These are phyloP conservation scores for Hypomecis punctinalis DNA, from an alignment of 2,888 invertebrate genomes.

Conservation along the genomic window DNA sequence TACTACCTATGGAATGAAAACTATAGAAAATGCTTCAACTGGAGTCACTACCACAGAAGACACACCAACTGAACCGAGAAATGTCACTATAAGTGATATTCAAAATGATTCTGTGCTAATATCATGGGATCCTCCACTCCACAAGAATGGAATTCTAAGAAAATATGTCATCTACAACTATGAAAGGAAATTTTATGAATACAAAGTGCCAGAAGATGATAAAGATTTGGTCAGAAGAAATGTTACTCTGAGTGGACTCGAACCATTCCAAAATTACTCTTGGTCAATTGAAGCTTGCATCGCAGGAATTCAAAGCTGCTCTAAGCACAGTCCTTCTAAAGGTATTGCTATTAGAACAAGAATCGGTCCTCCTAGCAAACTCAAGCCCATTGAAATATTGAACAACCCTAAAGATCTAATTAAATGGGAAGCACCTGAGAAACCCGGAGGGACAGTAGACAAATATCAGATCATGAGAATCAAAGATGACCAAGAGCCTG, in stretches of 20 bases:
- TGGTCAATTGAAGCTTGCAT: constrained; percentile 90
- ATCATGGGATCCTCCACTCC: constrained; percentile 88
- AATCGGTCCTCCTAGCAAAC: constrained; percentile 85
- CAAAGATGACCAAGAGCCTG: constrained; percentile 60
- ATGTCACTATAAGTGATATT: constrained; percentile 84
- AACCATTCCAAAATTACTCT: constrained; percentile 88
- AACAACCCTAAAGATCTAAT: constrained; percentile 61
- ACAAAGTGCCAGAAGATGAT: constrained; percentile 52
- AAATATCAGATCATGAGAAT: constrained; percentile 83
- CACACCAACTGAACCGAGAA: constrained; percentile 85
- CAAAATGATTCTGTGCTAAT: constrained; percentile 87
- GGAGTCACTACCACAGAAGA: constrained; percentile 89
- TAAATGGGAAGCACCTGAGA: constrained; percentile 80
- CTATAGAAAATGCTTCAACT: constrained; percentile 81
- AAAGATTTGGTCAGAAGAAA: constrained; percentile 55
- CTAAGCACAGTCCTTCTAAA: constrained; percentile 76
- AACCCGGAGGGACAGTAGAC: constrained; percentile 83
- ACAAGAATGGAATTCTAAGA: constrained; percentile 90
- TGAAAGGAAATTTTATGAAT: constrained; percentile 56
- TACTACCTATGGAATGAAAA: constrained; percentile 71
- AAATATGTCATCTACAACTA: constrained; percentile 87
- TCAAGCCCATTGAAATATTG: constrained; percentile 62
- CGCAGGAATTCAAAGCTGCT: constrained; percentile 85
- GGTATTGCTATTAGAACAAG: constrained; percentile 83
- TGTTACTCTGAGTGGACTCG: constrained; percentile 69